A percentile compares a stretch with the other conserved stretches of the same genome.
Evolutionary conservation across 2,888 invertebrate species (phyloP).

Genomic region (Lycophotia porphyrea): DNA sequence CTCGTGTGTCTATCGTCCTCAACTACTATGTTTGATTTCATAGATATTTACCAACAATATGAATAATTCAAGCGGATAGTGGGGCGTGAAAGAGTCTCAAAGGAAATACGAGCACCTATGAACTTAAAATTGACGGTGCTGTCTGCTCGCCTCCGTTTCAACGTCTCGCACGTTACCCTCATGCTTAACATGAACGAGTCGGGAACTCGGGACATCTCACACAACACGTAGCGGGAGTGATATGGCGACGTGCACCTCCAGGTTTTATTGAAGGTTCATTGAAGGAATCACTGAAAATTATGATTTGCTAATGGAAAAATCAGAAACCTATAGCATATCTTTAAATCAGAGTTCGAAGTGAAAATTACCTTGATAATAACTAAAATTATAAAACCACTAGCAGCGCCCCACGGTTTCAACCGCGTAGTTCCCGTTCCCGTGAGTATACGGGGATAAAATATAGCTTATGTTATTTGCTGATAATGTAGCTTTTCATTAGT

Average conservation of each 20-base stretch:
- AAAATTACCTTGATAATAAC: not conserved
- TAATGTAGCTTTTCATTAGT: too few species aligned
- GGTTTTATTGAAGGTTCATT: slow-evolving; percentile 20
- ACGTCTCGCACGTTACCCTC: slow-evolving; percentile 44
- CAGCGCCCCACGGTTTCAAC: too few species aligned
- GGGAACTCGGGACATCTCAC: not conserved
- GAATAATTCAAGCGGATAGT: slow-evolving; percentile 85
- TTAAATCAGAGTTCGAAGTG: not conserved
- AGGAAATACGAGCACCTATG: slow-evolving; percentile 84
- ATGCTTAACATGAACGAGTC: slow-evolving; percentile 36
- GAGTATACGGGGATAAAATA: too few species aligned
- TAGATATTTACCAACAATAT: slow-evolving; percentile 83
- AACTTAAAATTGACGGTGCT: slow-evolving; percentile 82
- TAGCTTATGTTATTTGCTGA: too few species aligned
- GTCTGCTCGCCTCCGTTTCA: slow-evolving; percentile 64
- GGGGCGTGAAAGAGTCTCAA: slow-evolving; percentile 85
- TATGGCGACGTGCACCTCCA: slow-evolving; percentile 8
- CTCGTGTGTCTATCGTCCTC: slow-evolving; percentile 70
- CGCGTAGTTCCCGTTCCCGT: too few species aligned
- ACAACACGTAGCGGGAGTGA: slow-evolving; percentile 29
- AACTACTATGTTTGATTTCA: slow-evolving; percentile 79
- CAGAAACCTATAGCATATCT: not conserved
- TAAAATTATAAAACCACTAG: not conserved
- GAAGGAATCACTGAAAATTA: not conserved
- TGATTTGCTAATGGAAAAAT: not conserved